Base-by-base conservation (phyloP, 1,140 invertebrate species). In the Drosophila bipectinata region DNA sequence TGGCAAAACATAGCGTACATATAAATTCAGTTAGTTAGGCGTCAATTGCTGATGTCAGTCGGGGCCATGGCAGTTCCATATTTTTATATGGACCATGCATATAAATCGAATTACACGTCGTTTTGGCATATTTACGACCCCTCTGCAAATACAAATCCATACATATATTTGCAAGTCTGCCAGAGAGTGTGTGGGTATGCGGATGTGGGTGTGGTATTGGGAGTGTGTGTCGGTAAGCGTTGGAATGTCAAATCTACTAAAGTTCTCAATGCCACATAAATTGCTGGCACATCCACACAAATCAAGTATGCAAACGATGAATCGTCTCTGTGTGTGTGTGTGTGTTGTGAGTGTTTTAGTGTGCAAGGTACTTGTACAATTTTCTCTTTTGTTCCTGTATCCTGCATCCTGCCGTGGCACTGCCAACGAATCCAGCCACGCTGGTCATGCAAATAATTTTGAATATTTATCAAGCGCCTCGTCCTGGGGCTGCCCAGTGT, bases 251-350 rank as follows among this genome's bases (percentile, higher is more conserved):
- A 87, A 87, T 82, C 76, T 69, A 73, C 81, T 78, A 72, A 85
- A 85, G 69, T 88, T 82, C 82, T 82, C 83, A 66, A 76, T 87
- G 74, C 82, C 75, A 82, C 78, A 85, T 85, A 87, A 87, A 85
- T 87, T 85, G 72, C 59, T 67, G 26, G 10, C 51, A 64, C 74
- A 79, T 41, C 74, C 54, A 69, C 61, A 77, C 71, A 82, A 85
- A 85, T 85, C 82, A 85, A 85, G 79, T 85, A 85, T 87, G 82
- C 81, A 87, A 85, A 85, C 82, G 83, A 82, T 75, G 74, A 77
- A 87, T 76, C 55, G 54, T 52, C 41, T 68, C 39, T 4, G 60
- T 54, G 4, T 54, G 51, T 64, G 14, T 37, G 18, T 18, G 45
- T 56, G 51, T 53, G 21, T 21, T 6, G 60, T 54, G 4, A 6